These are phyloP conservation scores for Hemistola chrysoprasaria DNA, from an alignment of 2,888 invertebrate species.

Conservation along the genomic window DNA sequence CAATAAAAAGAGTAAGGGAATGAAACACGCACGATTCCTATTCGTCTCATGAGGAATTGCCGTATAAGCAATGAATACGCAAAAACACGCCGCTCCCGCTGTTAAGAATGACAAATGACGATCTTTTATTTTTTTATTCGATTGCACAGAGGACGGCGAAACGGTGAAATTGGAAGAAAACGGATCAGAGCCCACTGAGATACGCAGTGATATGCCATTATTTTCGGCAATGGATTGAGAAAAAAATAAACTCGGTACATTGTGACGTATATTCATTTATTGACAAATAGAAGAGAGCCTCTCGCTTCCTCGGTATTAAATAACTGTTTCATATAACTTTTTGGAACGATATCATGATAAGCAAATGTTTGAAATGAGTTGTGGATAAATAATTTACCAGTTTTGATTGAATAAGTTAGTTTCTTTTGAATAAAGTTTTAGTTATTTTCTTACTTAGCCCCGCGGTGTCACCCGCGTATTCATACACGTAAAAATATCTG, in stretches of 20 bases:
- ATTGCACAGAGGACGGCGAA: slow-evolving; percentile 19
- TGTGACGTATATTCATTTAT: too few species aligned
- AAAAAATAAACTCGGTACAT: slow-evolving; percentile 1
- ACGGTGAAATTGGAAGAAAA: slow-evolving; percentile 12
- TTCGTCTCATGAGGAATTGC: slow-evolving; percentile 15
- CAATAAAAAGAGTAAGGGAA: slow-evolving; percentile 9
- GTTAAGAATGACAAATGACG: slow-evolving; percentile 30
- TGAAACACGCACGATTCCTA: slow-evolving; percentile 17
- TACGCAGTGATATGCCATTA: slow-evolving; percentile 12
- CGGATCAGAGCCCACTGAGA: neutral
- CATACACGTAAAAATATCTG: too few species aligned
- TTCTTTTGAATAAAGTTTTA: too few species aligned
- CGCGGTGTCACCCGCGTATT: too few species aligned
- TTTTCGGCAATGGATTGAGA: slow-evolving; percentile 14
- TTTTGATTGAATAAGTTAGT: too few species aligned
- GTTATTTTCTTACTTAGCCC: too few species aligned
- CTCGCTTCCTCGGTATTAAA: too few species aligned
- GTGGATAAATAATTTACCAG: neutral
- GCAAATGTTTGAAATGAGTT: neutral
- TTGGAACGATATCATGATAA: neutral
- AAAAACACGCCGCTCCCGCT: slow-evolving; percentile 22
- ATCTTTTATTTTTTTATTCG: slow-evolving; percentile 29
- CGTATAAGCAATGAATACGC: slow-evolving; percentile 25
- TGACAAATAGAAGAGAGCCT: too few species aligned
- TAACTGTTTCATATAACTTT: too few species aligned